Conservation (phyloP, 2,797 vertebrate species). For the Danio aesculapii region DNA sequence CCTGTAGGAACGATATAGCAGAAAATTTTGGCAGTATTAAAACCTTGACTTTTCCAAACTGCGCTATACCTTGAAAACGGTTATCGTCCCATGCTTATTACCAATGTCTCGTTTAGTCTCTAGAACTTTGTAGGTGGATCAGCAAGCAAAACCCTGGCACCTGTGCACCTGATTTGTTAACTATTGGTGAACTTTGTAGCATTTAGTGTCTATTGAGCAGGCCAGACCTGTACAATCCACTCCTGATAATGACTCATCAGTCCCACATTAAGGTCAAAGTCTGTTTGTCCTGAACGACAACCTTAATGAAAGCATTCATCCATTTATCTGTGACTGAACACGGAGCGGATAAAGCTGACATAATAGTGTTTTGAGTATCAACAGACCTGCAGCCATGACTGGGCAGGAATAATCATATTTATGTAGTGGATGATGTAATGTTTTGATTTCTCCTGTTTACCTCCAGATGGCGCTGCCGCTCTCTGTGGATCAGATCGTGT, state of each 20-base stretch:
- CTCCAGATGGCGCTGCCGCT: conserved; percentile 91
- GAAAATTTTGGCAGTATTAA: no score
- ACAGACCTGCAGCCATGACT: not conserved
- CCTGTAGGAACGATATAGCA: no score
- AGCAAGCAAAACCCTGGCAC: not conserved
- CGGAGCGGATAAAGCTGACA: not conserved
- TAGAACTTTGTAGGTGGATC: not conserved
- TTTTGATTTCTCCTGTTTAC: not conserved
- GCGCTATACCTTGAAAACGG: no score
- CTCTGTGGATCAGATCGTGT: conserved; percentile 88
- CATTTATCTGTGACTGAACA: not conserved
- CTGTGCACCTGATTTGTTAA: not conserved
- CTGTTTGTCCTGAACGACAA: not conserved
- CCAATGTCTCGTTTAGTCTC: not conserved
- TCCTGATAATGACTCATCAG: conserved; percentile 4
- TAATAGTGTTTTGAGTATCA: not conserved
- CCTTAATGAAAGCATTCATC: not conserved
- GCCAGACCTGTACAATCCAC: not conserved
- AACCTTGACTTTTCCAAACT: no score
- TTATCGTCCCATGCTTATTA: not conserved
- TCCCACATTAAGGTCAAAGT: not conserved
- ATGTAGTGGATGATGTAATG: not conserved
- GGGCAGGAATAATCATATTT: conserved; percentile 1
- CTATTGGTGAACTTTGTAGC: conserved; percentile 1
- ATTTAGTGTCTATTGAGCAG: not conserved